Conservation (phyloP, 35 echinoderm and acorn worm genomes). For the Heliocidaris erythrogramma region DNA sequence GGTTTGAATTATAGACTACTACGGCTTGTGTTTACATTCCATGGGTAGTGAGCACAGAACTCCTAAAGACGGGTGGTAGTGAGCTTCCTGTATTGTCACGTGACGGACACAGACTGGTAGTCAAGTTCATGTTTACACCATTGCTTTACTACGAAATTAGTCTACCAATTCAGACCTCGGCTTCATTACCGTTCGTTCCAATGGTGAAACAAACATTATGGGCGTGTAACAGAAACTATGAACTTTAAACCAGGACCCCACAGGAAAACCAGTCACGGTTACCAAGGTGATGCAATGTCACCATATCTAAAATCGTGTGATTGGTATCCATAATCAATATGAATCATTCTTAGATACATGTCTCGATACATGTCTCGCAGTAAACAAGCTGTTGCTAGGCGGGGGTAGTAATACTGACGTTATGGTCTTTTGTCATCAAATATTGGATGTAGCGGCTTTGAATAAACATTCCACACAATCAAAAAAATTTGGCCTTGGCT, state of each 20-base stretch:
- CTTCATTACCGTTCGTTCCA: too few relatives aligned
- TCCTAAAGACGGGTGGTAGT: too few relatives aligned
- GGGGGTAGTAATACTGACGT: neutral
- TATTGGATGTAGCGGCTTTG: neutral
- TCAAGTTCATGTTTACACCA: neutral
- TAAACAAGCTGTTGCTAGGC: neutral
- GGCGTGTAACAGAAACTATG: too few relatives aligned
- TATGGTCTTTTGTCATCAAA: neutral
- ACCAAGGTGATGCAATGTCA: neutral
- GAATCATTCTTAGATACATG: neutral
- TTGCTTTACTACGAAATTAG: constrained; percentile 2
- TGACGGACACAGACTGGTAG: neutral
- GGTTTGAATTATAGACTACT: neutral
- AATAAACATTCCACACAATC: neutral
- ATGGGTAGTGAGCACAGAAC: too few relatives aligned
- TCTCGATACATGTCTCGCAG: neutral
- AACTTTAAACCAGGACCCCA: too few relatives aligned
- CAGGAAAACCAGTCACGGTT: neutral
- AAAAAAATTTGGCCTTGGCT: neutral
- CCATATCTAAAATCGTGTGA: neutral
- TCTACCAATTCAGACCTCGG: neutral
- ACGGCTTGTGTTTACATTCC: neutral
- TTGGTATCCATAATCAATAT: neutral
- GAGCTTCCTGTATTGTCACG: neutral
- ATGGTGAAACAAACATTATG: too few relatives aligned